phyloP scores from a whole-genome alignment of 2,888 invertebrate genomes.

The Cordilura impudica region DNA sequence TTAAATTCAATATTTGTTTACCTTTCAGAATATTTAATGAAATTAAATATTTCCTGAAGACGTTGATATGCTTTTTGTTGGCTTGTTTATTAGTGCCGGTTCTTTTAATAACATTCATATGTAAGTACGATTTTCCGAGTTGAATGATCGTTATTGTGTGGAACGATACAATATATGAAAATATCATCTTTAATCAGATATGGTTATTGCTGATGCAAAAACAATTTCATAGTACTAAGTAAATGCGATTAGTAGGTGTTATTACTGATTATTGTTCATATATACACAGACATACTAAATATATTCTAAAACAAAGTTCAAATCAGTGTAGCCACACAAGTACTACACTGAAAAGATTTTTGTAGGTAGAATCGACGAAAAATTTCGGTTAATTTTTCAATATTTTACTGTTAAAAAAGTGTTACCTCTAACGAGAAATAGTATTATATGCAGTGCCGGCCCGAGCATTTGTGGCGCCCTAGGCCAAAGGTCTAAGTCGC shows the following conservation, averaged over 20 bases:
- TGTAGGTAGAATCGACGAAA: neutral
- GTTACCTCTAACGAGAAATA: too few relatives aligned
- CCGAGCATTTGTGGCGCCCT: too few relatives aligned
- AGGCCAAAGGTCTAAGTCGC: too few relatives aligned
- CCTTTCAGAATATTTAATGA: constrained; percentile 72
- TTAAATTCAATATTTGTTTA: constrained; percentile 19
- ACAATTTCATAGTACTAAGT: neutral
- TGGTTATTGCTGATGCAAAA: constrained; percentile 2
- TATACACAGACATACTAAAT: neutral
- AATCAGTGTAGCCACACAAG: constrained; percentile 7
- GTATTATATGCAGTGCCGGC: too few relatives aligned
- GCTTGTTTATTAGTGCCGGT: constrained; percentile 73
- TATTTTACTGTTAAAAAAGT: too few relatives aligned
- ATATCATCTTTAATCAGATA: constrained; percentile 14
- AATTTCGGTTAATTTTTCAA: neutral
- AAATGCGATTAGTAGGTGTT: constrained; percentile 5
- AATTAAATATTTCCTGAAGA: constrained; percentile 72
- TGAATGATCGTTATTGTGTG: neutral
- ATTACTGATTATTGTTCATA: constrained; percentile 27
- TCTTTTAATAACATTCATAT: constrained; percentile 73
- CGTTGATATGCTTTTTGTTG: constrained; percentile 72
- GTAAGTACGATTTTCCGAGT: constrained; percentile 69
- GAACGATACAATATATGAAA: neutral
- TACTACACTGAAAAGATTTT: too few relatives aligned
- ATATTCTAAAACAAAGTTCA: constrained; percentile 47